Evolutionary conservation across 2,113 vertebrate genomes (phyloP), one percentile per base, ranked within the genome.

Genomic region (Centropristis striata): DNA sequence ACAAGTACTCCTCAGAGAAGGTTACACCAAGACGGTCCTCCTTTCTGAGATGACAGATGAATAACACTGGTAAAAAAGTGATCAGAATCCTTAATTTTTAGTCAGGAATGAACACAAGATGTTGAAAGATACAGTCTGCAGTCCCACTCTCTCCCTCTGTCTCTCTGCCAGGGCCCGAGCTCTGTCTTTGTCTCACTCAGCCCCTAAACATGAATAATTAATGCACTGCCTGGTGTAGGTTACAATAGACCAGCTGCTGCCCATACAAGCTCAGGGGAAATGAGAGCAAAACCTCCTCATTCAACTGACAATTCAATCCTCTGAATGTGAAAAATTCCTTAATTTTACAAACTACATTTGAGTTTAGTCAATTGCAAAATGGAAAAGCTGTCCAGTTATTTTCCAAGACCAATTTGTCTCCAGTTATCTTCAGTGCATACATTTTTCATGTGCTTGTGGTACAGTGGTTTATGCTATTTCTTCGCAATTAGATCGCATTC

Each of bases 161-260:
- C 20, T 75, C 46, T 67, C 36, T 54, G 21, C 60, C 18, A 32
- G 55, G 73, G 73, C 55, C 75, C 55, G 49, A 15, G 41, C 86
- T 51, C 80, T 18, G 70, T 74, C 84, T 91, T 90, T 92, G 85
- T 92, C 63, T 73, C 50, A 0, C 50, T 32, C 75, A 0, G 72
- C 75, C 91, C 90, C 71, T 58, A 80, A 88, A 89, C 88, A 91
- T 92, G 91, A 89, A 93, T 92, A 87, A 92, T 90, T 58, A 16
- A 91, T 67, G 73, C 13, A 0, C 42, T 16, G 60, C 50, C 59
- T 37, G 84, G 89, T 88, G 53, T 77, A 44, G 0, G 3, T 92
- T 90, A 91, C 90, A 92, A 85, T 54, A 39, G 69, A 89, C 21
- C 91, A 92, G 89, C 90, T 92, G 92, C 88, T 75, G 3, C 82